A percentile compares a stretch with the other conserved stretches of the same genome.
Evolutionary conservation across 2,113 vertebrate genomes (phyloP).

Genomic region (Halichoeres trimaculatus): DNA sequence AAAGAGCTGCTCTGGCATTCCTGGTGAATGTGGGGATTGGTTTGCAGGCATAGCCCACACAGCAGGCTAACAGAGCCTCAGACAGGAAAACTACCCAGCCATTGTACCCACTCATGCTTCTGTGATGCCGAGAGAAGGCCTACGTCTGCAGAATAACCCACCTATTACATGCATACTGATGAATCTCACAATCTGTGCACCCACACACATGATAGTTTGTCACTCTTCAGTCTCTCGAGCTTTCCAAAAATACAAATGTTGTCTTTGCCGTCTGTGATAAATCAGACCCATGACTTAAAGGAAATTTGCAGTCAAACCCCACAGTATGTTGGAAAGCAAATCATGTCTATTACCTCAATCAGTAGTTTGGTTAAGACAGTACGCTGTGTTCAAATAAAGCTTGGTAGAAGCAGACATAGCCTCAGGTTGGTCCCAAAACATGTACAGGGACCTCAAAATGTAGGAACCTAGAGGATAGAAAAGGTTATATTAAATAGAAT

Average conservation of each 20-base stretch:
- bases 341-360: not conserved
- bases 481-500: too few relatives aligned
- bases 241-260: constrained; percentile 34
- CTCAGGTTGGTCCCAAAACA: too few relatives aligned
- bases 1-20: constrained; percentile 19
- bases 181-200: constrained; percentile 49
- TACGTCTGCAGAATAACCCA: constrained; percentile 45
- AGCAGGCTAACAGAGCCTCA: constrained; percentile 39
- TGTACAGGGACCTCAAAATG: too few relatives aligned
- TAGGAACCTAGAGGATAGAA: too few relatives aligned
- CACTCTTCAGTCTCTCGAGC: constrained; percentile 31
- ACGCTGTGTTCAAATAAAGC: too few relatives aligned
- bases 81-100: constrained; percentile 52
- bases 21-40: constrained; percentile 30
- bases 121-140: constrained; percentile 45
- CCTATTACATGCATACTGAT: constrained; percentile 35
- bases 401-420: too few relatives aligned
- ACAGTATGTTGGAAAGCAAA: too few relatives aligned
- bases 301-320: too few relatives aligned
- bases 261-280: not conserved
- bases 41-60: constrained; percentile 52
- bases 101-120: constrained; percentile 60
- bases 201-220: constrained; percentile 56
- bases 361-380: not conserved
- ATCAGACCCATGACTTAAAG: not conserved